Base-by-base conservation (phyloP, 2,888 invertebrate genomes). In the Drosophila aldrichi region DNA sequence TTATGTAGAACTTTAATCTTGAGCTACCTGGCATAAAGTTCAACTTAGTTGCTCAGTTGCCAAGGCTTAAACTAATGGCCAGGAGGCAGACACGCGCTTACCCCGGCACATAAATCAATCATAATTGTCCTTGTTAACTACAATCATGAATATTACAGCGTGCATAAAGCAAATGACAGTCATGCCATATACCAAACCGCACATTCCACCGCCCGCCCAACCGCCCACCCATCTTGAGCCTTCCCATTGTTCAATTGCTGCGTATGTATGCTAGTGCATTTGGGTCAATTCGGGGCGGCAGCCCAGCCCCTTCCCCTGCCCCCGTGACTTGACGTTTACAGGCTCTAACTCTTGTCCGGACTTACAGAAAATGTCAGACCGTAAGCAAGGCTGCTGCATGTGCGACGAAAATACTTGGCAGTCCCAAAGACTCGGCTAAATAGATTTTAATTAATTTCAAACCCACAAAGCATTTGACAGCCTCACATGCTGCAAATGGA, bases 101-200 rank as follows among this genome's bases (percentile, higher is more conserved):
- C 68, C 82, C 75, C 59, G 56, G 56, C 69, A 72, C 85, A 85
- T 90, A 85, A 85, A 85, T 85, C 85, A 85, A 90, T 85, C 85
- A 85, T 85, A 89, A 85, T 90, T 90, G 85, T 90, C 87, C 89
- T 90, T 89, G 88, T 90, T 85, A 85, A 90, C 85, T 87, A 81
- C 78, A 85, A 90, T 90, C 85, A 85, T 90, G 85, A 85, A 85
- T 90, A 85, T 89, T 90, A 89, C 69, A 72, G 73, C 81, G 63
- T 77, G 71, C 89, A 90, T 90, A 84, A 89, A 87, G 89, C 87
- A 84, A 89, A 84, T 87, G 84, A 84, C 87, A 89, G 87, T 84
- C 89, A 83, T 89, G 74, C 81, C 81, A 59, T 56, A 70, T 29
- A 70, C 59, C 80, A 65, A 68, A 74, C 62, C 82, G 38, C 71